These are phyloP conservation scores for Tricholauxania praeusta DNA, from an alignment of 2,888 invertebrate genomes.

Conservation along the genomic window DNA sequence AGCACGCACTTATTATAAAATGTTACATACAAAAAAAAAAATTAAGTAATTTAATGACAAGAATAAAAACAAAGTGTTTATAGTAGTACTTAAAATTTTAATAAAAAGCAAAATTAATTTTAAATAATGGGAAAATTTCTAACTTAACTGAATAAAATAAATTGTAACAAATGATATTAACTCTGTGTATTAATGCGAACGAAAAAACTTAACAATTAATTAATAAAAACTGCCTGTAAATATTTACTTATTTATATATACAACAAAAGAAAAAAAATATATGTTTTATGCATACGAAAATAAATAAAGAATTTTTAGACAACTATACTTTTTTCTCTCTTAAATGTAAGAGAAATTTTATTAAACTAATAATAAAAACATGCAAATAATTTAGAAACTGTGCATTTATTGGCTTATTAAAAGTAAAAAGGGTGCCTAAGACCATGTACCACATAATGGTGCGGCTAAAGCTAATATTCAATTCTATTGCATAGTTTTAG, in stretches of 20 bases:
- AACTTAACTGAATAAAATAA: not conserved
- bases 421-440: no score
- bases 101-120: not conserved
- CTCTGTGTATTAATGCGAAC: slow-evolving; percentile 8
- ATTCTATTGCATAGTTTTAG: no score
- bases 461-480: no score
- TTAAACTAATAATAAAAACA: no score
- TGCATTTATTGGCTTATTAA: no score
- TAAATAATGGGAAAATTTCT: not conserved
- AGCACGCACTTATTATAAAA: slow-evolving; percentile 9
- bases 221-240: slow-evolving; percentile 29
- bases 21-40: slow-evolving; percentile 26
- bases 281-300: not conserved
- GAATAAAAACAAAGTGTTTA: not conserved
- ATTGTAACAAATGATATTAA: slow-evolving; percentile 12
- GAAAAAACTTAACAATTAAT: not conserved
- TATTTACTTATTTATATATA: slow-evolving; percentile 20
- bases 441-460: no score
- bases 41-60: slow-evolving; percentile 9
- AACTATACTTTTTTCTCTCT: no score
- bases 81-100: not conserved
- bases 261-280: slow-evolving; percentile 8
- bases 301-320: no score
- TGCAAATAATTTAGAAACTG: no score
- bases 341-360: no score